phyloP scores from a whole-genome alignment of 2,113 vertebrate genomes.

The Plectropomus leopardus region DNA sequence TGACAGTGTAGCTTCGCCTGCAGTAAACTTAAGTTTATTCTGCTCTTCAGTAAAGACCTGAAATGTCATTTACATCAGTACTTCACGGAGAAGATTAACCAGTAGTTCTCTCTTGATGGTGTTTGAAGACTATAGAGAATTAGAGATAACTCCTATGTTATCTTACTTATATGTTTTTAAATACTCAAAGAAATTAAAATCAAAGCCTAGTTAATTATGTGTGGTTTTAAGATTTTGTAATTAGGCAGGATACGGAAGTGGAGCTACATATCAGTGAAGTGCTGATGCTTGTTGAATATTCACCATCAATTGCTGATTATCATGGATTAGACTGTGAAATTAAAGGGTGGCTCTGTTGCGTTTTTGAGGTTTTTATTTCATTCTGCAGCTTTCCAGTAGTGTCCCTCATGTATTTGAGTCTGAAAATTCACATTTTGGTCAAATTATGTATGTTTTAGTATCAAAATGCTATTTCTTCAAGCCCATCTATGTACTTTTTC shows the following conservation, averaged over 20 bases:
- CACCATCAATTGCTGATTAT: neutral
- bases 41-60: constrained; percentile 9
- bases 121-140: neutral
- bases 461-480: too few species aligned
- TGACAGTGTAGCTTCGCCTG: neutral
- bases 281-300: constrained; percentile 14
- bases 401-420: too few species aligned
- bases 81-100: constrained; percentile 34
- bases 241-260: neutral
- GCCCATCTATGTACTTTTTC: too few species aligned
- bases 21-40: constrained; percentile 8
- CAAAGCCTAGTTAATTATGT: constrained; percentile 23
- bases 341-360: neutral
- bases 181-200: neutral
- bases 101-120: neutral
- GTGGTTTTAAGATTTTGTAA: neutral
- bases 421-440: too few species aligned
- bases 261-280: neutral
- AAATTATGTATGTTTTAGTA: too few species aligned
- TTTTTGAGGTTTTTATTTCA: too few species aligned
- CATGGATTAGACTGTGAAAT: constrained; percentile 8
- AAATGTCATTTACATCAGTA: constrained; percentile 4
- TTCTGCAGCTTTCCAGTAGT: too few species aligned
- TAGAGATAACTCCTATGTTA: too few species aligned
- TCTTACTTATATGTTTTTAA: constrained; percentile 22